phyloP scores from a whole-genome alignment of 2,113 vertebrate species.

The Cichladusa arquata region DNA sequence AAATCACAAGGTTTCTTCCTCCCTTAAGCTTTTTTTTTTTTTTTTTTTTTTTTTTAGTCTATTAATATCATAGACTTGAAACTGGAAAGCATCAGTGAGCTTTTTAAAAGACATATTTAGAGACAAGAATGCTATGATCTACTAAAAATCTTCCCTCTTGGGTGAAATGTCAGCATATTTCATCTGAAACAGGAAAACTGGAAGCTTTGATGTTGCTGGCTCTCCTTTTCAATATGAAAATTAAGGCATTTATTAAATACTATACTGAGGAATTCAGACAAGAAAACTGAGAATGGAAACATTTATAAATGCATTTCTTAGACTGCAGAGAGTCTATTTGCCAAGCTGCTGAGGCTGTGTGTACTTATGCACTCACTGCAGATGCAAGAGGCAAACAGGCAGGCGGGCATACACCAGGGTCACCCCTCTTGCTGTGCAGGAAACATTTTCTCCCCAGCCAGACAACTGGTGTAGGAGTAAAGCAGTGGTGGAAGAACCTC shows the following conservation, averaged over 20 bases:
- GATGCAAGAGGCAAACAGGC: neutral
- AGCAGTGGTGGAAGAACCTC: neutral
- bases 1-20: neutral
- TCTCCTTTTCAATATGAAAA: constrained; percentile 26
- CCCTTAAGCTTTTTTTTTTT: neutral
- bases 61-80: constrained; percentile 21
- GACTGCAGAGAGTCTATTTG: neutral
- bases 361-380: neutral
- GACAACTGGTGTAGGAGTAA: neutral
- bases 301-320: neutral
- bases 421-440: accelerated
- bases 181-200: constrained; percentile 25
- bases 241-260: neutral
- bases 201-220: constrained; percentile 44
- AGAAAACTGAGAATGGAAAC: neutral
- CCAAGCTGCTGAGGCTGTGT: neutral
- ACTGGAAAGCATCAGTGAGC: constrained; percentile 12
- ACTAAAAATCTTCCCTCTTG: constrained; percentile 16
- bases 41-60: neutral
- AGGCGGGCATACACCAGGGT: neutral
- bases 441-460: neutral
- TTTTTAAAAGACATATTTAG: constrained; percentile 21
- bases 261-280: neutral
- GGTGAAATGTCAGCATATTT: constrained; percentile 53
- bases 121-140: constrained; percentile 7